Evolutionary conservation across 1,140 invertebrate species (phyloP), one percentile per base, ranked within the genome.

Genomic region (Lerema accius): DNA sequence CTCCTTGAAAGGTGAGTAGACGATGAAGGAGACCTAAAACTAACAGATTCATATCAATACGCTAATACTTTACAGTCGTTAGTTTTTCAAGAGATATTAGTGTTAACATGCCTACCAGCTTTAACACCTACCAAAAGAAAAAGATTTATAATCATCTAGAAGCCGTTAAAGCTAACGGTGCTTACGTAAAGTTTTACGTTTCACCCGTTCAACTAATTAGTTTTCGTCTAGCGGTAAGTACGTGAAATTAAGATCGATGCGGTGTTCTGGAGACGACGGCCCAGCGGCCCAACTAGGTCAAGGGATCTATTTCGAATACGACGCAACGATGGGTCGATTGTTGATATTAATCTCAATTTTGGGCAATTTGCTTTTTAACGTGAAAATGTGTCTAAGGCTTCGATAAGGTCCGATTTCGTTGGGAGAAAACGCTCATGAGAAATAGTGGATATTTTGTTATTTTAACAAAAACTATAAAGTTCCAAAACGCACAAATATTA

Each of bases 251-350:
- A 59, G 40, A 48, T 16, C 13, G 28, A 19, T 15, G 55, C 15
- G 6, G 43, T 48, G 15, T 46, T 59, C 6, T 48, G 23, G 55
- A 48, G 28, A n/a, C 26, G 40, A 13, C 40, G 19, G 19, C 28
- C 6, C 15, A 59, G 7, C 40, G 19, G 19, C 28, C 6, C 15
- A 59, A 48, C n/a, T 59, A 48, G 56, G 56, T 9, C 56, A 59
- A 39, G 43, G 56, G 43, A 48, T 58, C 56, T 59, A 59, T 59
- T 59, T 59, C 56, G 16, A 59, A 45, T 15, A 46, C 53, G 37
- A 40, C 10, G 9, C 28, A 5, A 55, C 40, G 23, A 43, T 32
- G 39, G 55, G 42, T 26, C 6, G 26, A 45, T 26, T 46, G 42
- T 56, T 40, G 42, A 56, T 45, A 35, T 58, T 46, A 45, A 46